Evolutionary conservation across 2,888 invertebrate species (phyloP).

Genomic region (Phasia obesa): DNA sequence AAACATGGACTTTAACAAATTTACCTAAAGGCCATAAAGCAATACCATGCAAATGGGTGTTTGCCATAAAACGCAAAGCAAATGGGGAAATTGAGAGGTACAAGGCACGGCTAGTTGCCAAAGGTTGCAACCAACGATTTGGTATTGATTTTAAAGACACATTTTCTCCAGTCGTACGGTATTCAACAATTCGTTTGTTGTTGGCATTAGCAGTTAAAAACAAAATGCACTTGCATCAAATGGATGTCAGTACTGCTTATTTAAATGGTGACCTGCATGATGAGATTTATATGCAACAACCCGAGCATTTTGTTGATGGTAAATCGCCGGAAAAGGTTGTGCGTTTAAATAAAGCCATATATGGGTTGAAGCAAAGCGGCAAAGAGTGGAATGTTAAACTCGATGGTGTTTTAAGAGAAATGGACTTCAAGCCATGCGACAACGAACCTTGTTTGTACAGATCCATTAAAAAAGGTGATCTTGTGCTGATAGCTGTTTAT

Average conservation of each 20-base stretch:
- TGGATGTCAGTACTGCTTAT: slow-evolving; percentile 67
- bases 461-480: slow-evolving; percentile 23
- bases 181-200: slow-evolving; percentile 58
- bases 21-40: background rate
- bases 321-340: slow-evolving; percentile 36
- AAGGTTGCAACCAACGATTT: slow-evolving; percentile 20
- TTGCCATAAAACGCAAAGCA: slow-evolving; percentile 48
- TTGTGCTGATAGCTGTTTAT: background rate
- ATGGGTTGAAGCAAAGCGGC: slow-evolving; percentile 59
- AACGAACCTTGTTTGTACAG: slow-evolving; percentile 60
- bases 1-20: background rate
- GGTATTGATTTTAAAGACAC: slow-evolving; percentile 56
- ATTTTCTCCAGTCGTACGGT: slow-evolving; percentile 60
- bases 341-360: background rate
- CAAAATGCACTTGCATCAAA: slow-evolving; percentile 61
- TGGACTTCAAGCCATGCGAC: slow-evolving; percentile 50
- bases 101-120: slow-evolving; percentile 57
- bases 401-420: slow-evolving; percentile 49
- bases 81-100: slow-evolving; percentile 65
- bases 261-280: slow-evolving; percentile 55
- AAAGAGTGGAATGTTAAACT: slow-evolving; percentile 66
- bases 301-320: slow-evolving; percentile 46
- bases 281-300: slow-evolving; percentile 60
- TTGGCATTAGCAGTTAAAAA: slow-evolving; percentile 60
- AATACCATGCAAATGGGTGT: slow-evolving; percentile 59